These are phyloP conservation scores for Lutraria rhynchaena DNA, from an alignment of 1,140 invertebrate species.

Conservation along the genomic window DNA sequence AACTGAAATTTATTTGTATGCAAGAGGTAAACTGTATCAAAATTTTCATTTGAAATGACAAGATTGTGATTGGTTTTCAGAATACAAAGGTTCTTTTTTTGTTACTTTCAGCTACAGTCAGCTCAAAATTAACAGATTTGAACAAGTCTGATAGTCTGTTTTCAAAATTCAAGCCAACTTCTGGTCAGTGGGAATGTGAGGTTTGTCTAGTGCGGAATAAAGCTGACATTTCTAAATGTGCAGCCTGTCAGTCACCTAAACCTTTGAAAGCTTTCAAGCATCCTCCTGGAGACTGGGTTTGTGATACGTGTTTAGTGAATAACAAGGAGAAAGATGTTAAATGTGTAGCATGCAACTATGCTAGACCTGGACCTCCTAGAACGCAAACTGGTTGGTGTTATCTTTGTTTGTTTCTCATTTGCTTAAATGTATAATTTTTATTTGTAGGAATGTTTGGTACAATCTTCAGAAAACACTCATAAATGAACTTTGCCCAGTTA, in stretches of 20 bases:
- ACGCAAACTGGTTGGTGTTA: constrained; percentile 30
- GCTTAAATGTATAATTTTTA: no score
- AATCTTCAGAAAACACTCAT: no score
- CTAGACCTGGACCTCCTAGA: constrained; percentile 64
- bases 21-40: background rate
- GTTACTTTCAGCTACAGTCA: background rate
- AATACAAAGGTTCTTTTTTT: no score
- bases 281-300: constrained; percentile 86
- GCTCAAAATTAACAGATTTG: background rate
- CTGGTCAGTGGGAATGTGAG: constrained; percentile 86
- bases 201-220: constrained; percentile 87
- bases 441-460: no score
- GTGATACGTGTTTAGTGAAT: constrained; percentile 86
- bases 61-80: background rate
- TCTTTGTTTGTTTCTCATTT: no score
- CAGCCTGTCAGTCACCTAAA: constrained; percentile 86
- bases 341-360: constrained; percentile 85
- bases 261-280: constrained; percentile 84
- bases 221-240: constrained; percentile 84
- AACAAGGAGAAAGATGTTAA: constrained; percentile 85
- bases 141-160: constrained; percentile 77
- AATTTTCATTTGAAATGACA: background rate
- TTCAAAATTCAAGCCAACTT: constrained; percentile 84
- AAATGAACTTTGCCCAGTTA: no score
- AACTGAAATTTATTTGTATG: background rate